Evolutionary conservation across 2,888 invertebrate genomes (phyloP), one percentile per base, ranked within the genome.

Genomic region (Gymnocheta viridis): DNA sequence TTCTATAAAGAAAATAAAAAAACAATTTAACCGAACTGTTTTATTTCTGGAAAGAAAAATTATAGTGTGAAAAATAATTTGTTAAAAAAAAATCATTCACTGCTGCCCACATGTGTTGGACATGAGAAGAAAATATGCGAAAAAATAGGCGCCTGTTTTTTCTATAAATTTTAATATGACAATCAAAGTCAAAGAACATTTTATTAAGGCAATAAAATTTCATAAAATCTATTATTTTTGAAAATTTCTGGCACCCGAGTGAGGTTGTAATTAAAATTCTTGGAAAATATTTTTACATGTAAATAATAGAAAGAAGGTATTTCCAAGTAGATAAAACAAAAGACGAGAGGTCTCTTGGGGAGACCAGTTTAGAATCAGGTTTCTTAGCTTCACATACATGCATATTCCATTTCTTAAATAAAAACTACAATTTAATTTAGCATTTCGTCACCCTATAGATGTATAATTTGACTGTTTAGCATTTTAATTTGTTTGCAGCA

Each of bases 81-180:
- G 27, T 56, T 35, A 19, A 49, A 49, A 82, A 38, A 47, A 35
- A 22, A n/a, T 60, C 9, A 6, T 49, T 72, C 47, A 47, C 54
- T 67, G 64, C 70, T 78, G 67, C 62, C 47, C 66, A 62, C 73
- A 78, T 69, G 54, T 73, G 58, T 24, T 9, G 12, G 49, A 5
- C 35, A 38, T 54, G 27, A 38, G 12, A 54, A 32, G 27, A 49
- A 67, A 66, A 49, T n/a, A 6, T 77, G 12, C 41, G 56, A 22
- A 19, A 56, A 72, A 70, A 66, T 47, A 66, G 82, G 82, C 82
- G 77, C 77, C 82, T 1, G 14, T 17, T 35, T 22, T 35, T 3
- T 6, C 51, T 51, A n/a, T 27, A 4, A 58, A 56, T 29, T 41
- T 9, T 14, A 14, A 9, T 41, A 22, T 49, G 2, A 14, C 10